A percentile compares a stretch with the other conserved stretches of the same genome.
phyloP scores from a whole-genome alignment of 1,140 invertebrate genomes.

The Papilio aristodemus region DNA sequence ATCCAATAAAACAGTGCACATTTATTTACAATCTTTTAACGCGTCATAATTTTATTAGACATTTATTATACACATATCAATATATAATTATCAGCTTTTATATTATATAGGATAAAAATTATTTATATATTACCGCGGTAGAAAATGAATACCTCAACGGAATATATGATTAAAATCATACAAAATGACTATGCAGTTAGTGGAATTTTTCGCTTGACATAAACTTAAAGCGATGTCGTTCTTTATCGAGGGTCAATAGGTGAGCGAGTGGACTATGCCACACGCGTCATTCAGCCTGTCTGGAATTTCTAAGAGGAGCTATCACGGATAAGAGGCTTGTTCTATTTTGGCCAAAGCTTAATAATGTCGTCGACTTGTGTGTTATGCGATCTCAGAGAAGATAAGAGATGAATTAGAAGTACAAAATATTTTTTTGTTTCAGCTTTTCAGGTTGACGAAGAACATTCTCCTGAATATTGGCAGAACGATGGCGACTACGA shows the following conservation, averaged over 20 bases:
- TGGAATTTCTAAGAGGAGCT: background rate
- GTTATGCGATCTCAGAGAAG: too few species aligned
- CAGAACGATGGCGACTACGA: slow-evolving; percentile 16
- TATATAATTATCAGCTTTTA: too few species aligned
- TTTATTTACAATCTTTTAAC: too few species aligned
- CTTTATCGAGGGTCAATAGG: slow-evolving; percentile 3
- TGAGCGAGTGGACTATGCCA: background rate
- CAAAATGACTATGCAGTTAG: slow-evolving; percentile 2
- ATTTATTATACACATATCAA: too few species aligned
- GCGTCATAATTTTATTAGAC: too few species aligned
- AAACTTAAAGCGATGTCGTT: background rate
- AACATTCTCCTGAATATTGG: slow-evolving; percentile 20
- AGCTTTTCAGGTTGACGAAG: background rate
- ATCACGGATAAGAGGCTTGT: too few species aligned
- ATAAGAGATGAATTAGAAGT: background rate
- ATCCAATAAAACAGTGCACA: too few species aligned
- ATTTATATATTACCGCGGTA: too few species aligned
- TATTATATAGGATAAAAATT: too few species aligned
- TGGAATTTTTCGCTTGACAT: slow-evolving; percentile 13
- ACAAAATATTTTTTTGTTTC: slow-evolving; percentile 12
- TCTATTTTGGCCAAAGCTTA: too few species aligned
- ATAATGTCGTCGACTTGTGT: too few species aligned
- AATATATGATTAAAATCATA: background rate
- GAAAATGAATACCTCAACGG: too few species aligned
- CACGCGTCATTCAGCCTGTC: background rate